These are phyloP conservation scores for Uropetala carovei DNA, from an alignment of 2,888 invertebrate species.

Conservation along the genomic window DNA sequence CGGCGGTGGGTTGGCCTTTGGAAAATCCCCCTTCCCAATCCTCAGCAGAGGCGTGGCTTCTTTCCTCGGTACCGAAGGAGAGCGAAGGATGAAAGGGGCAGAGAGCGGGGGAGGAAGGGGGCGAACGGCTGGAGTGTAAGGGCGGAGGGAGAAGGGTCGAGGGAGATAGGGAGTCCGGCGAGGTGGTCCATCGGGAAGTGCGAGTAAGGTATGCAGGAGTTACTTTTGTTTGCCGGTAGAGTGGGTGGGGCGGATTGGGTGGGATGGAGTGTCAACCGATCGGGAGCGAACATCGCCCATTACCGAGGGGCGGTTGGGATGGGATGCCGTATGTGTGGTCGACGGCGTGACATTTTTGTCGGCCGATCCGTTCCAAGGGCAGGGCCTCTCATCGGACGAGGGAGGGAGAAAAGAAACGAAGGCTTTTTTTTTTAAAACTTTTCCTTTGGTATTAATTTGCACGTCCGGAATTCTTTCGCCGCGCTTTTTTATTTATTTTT, in stretches of 20 bases:
- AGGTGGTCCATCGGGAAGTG: conserved; percentile 23
- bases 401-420: not conserved
- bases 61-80: conserved; percentile 56
- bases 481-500: not conserved
- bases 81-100: not conserved
- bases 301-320: conserved; percentile 26
- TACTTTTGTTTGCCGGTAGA: conserved; percentile 44
- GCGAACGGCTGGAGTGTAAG: not conserved
- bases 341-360: not conserved
- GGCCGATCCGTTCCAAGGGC: not conserved
- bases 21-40: conserved; percentile 61
- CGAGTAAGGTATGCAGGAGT: conserved; percentile 30
- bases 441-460: not conserved
- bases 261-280: conserved; percentile 59
- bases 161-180: not conserved
- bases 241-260: conserved; percentile 7
- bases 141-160: not conserved
- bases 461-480: not conserved
- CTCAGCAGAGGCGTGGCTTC: conserved; percentile 59
- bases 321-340: conserved; percentile 22
- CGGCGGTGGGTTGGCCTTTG: conserved; percentile 45
- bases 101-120: not conserved
- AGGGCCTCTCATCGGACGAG: not conserved
- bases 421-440: not conserved
- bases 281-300: conserved; percentile 60